phyloP scores from a whole-genome alignment of 2,797 vertebrate species.

The Sarcophilus harrisii region DNA sequence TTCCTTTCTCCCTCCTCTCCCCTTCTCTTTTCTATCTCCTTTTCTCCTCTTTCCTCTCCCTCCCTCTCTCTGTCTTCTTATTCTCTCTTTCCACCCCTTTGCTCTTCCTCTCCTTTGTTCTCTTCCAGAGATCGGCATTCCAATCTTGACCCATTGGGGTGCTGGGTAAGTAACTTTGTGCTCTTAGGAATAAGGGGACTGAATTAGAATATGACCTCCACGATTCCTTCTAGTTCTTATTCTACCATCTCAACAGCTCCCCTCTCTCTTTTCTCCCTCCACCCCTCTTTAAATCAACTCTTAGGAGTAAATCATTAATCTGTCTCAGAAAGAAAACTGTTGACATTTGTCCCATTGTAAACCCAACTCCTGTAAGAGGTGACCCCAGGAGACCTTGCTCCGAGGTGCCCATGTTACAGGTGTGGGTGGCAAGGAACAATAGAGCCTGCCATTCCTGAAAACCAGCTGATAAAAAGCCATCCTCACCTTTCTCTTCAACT shows the following conservation, averaged over 20 bases:
- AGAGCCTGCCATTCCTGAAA: background rate
- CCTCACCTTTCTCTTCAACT: background rate
- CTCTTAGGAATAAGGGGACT: background rate
- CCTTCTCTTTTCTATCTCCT: too few relatives aligned
- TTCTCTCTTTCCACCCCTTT: background rate
- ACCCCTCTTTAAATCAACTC: background rate
- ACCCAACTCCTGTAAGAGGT: background rate
- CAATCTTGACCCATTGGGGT: background rate
- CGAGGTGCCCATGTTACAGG: background rate
- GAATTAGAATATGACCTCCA: background rate
- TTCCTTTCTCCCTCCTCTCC: too few relatives aligned
- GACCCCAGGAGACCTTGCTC: background rate
- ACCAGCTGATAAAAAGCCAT: background rate
- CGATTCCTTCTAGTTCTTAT: background rate
- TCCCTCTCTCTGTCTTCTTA: background rate
- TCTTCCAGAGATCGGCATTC: background rate
- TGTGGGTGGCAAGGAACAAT: background rate
- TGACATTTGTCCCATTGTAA: background rate
- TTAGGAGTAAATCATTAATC: background rate
- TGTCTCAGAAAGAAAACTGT: background rate
- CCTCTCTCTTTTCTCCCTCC: background rate
- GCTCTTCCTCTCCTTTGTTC: background rate
- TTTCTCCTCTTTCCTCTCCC: too few relatives aligned
- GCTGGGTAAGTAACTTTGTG: background rate
- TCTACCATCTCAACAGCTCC: background rate